Evolutionary conservation across 92 coral and sea anemone species (phyloP).

Genomic region (Diadumene lineata): DNA sequence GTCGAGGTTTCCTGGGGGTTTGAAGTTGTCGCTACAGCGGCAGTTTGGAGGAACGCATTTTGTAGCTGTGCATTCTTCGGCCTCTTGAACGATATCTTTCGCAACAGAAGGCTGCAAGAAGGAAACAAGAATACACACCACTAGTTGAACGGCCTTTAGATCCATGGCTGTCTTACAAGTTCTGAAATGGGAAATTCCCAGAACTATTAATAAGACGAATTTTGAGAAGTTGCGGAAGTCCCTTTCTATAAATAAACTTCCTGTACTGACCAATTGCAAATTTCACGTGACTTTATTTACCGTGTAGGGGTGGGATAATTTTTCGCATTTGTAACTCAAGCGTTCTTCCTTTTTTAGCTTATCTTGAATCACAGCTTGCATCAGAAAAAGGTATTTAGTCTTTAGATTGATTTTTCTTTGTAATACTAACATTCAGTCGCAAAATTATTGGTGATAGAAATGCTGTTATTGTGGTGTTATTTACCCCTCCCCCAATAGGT

Average conservation of each 20-base stretch:
- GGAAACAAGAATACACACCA: background rate
- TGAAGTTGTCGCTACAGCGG: conserved; percentile 72
- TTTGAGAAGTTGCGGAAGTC: background rate
- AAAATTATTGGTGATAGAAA: too few relatives aligned
- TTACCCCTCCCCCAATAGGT: too few relatives aligned
- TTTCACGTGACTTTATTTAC: conserved; percentile 15
- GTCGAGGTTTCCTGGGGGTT: conserved; percentile 65
- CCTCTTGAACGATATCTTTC: conserved; percentile 38
- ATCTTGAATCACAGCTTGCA: background rate
- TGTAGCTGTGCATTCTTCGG: conserved; percentile 64
- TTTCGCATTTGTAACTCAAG: background rate
- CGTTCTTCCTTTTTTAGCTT: background rate
- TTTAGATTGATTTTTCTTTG: background rate
- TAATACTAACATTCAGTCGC: background rate
- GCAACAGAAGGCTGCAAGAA: background rate
- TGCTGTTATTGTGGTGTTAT: too few relatives aligned
- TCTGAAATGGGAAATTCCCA: too few relatives aligned
- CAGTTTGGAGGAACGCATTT: conserved; percentile 67
- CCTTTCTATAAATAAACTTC: conserved; percentile 4
- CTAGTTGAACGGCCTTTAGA: background rate
- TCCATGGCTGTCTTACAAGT: background rate
- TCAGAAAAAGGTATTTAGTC: background rate
- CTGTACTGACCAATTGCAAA: background rate
- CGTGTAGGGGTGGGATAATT: conserved; percentile 12
- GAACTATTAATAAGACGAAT: background rate